Evolutionary conservation across 2,113 vertebrate genomes (phyloP).

Genomic region (Heterotis niloticus): DNA sequence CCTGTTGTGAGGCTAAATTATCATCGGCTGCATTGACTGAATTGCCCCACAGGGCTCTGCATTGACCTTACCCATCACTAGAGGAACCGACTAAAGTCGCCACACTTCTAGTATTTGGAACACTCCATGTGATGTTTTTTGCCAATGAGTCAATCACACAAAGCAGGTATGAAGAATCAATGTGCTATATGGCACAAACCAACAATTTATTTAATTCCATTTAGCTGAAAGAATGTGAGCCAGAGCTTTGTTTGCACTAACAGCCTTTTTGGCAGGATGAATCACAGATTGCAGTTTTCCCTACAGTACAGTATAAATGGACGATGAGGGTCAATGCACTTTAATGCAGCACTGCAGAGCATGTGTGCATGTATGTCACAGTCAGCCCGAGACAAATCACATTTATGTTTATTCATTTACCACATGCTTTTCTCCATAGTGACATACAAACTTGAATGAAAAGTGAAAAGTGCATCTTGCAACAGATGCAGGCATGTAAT

Average conservation of each 20-base stretch:
- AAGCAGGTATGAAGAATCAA: background rate
- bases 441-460: too few relatives aligned
- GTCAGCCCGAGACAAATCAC: background rate
- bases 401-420: too few relatives aligned
- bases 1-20: conserved; percentile 32
- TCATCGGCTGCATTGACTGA: conserved; percentile 5
- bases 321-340: background rate
- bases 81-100: conserved; percentile 14
- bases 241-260: conserved; percentile 35
- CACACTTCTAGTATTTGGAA: background rate
- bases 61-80: conserved; percentile 22
- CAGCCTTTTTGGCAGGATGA: conserved; percentile 33
- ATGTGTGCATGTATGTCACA: background rate
- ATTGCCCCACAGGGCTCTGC: conserved; percentile 5
- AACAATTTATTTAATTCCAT: conserved; percentile 20
- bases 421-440: too few relatives aligned
- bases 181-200: background rate
- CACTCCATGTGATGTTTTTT: background rate
- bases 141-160: background rate
- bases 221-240: conserved; percentile 26
- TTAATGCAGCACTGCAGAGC: background rate
- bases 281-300: conserved; percentile 29
- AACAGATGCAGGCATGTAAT: too few relatives aligned
- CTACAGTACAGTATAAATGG: background rate
- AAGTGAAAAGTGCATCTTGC: too few relatives aligned